phyloP scores from a whole-genome alignment of 2,113 vertebrate genomes.

The Oplegnathus fasciatus region DNA sequence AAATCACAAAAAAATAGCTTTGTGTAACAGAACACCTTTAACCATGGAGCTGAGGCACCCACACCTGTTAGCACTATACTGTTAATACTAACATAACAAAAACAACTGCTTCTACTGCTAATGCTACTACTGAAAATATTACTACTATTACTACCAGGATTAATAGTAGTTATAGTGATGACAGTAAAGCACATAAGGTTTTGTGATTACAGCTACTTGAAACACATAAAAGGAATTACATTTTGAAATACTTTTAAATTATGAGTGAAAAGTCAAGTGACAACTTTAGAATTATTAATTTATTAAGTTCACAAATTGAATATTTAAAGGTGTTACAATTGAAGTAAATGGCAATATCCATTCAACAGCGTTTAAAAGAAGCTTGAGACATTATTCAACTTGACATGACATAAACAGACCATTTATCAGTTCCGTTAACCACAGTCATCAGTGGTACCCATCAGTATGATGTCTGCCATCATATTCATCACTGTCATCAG shows the following conservation, averaged over 20 bases:
- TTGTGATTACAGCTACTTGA: not conserved
- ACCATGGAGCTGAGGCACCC: not conserved
- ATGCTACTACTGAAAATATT: not conserved
- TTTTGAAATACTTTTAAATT: not conserved
- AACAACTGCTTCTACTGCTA: not conserved
- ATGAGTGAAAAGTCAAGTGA: too few species aligned
- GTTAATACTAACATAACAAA: not conserved
- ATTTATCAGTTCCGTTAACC: constrained; percentile 33
- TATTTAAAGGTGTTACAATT: not conserved
- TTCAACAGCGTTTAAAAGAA: not conserved
- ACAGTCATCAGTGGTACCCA: constrained; percentile 10
- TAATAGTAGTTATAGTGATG: not conserved
- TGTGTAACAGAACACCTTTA: not conserved
- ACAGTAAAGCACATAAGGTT: not conserved
- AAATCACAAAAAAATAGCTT: not conserved
- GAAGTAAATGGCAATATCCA: not conserved
- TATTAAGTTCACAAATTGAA: not conserved
- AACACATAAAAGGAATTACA: not conserved
- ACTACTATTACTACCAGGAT: not conserved
- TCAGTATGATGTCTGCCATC: constrained; percentile 40
- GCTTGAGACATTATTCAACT: constrained; percentile 3
- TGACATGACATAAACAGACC: constrained; percentile 26
- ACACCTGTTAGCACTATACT: not conserved
- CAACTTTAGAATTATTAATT: not conserved
- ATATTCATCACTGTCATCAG: constrained; percentile 42